Base-by-base conservation (phyloP, 2,113 vertebrate species). In the Engystomops pustulosus region DNA sequence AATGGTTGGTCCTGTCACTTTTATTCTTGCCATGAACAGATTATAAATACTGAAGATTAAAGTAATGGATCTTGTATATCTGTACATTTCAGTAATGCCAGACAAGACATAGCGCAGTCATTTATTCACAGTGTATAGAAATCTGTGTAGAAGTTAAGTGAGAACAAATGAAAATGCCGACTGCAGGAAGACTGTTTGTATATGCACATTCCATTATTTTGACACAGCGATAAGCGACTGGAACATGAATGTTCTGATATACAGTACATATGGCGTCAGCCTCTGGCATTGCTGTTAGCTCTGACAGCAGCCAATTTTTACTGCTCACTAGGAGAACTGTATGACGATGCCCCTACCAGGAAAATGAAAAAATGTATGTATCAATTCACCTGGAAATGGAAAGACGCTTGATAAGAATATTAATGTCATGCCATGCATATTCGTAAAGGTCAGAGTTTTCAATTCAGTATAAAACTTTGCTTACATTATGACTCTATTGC, bases 121-220 rank as follows among this genome's bases (percentile, higher is more conserved):
- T 79, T 45, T 69, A 51, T 83, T 76, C 76, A 79, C 83, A 69
- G 23, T 79, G n/a, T 68, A 53, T 51, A 79, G 83, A 69, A 84
- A 84, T 84, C 72, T 49, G 41, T 70, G 74, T 60, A 62, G 71
- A 84, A 34, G 60, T 49, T 68, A 77, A 85, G 45, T 84, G 72
- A 84, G 83, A 85, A 85, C 83, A 79, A 84, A 79, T 79, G 74
- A 85, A 85, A 85, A 78, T 17, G 23, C 47, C 8, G 65, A 85
- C 83, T 84, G 74, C n/a, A 58, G 44, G 74, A 78, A 69, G 74
- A 76, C 60, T 85, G 75, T 79, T 79, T 85, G 83, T 85, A 79
- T 74, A 79, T 70, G 62, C 74, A 85, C 83, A 85, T 85, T 85
- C 74, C 83, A 85, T 78, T 85, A 79, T 79, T 85, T 85, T 79